Conservation (phyloP, 2,888 invertebrate species). For the Mechanitis mazaeus region DNA sequence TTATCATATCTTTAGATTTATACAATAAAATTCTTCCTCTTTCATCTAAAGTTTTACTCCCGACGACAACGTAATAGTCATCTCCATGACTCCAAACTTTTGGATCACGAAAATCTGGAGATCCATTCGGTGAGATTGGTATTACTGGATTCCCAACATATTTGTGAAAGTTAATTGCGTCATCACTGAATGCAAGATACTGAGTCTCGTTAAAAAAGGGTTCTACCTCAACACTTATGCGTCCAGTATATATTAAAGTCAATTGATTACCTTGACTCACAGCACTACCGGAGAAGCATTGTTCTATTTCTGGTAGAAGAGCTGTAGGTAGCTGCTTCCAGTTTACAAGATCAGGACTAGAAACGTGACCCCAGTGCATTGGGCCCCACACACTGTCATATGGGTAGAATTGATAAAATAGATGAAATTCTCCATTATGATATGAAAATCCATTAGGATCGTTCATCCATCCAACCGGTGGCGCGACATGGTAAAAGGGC, state of each 20-base stretch:
- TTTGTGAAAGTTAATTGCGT: conserved; percentile 61
- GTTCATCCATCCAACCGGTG: conserved; percentile 75
- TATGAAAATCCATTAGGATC: conserved; percentile 76
- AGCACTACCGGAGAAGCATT: conserved; percentile 70
- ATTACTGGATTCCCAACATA: conserved; percentile 64
- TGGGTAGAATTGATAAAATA: conserved; percentile 75
- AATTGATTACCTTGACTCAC: conserved; percentile 53
- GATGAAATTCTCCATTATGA: conserved; percentile 70
- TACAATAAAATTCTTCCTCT: conserved; percentile 61
- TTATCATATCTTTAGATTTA: conserved; percentile 54
- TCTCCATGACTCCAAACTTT: conserved; percentile 65
- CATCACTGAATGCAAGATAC: conserved; percentile 58
- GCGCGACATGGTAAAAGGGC: conserved; percentile 57
- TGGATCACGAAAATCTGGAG: conserved; percentile 70
- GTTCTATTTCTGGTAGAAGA: conserved; percentile 60
- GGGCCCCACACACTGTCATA: conserved; percentile 63
- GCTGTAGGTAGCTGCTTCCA: conserved; percentile 72
- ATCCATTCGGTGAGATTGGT: conserved; percentile 49
- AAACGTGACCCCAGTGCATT: conserved; percentile 75
- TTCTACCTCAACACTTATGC: conserved; percentile 38
- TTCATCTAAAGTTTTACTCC: conserved; percentile 53
- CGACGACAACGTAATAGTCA: conserved; percentile 63
- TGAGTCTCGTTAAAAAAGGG: conserved; percentile 57
- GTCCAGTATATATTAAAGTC: conserved; percentile 63
- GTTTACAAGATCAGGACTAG: conserved; percentile 63